Evolutionary conservation across 2,888 invertebrate genomes (phyloP).

Genomic region (Coelogynopora nodosa): DNA sequence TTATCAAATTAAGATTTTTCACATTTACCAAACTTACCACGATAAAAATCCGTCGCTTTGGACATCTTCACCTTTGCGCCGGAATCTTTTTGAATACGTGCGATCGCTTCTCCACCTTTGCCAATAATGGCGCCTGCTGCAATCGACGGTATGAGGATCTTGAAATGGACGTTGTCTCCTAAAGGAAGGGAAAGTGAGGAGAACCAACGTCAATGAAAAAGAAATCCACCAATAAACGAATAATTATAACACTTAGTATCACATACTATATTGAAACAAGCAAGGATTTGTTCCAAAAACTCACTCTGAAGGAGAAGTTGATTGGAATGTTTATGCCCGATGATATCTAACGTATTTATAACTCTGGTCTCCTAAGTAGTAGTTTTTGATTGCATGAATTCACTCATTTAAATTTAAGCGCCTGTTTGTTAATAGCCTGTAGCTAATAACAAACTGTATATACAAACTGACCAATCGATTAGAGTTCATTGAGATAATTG

Average conservation of each 20-base stretch:
- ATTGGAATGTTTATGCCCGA: background rate
- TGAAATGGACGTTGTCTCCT: constrained; percentile 72
- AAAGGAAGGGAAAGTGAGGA: constrained; percentile 46
- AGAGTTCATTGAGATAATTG: no score
- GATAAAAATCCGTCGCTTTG: constrained; percentile 96
- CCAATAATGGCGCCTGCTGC: constrained; percentile 98
- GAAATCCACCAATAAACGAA: no score
- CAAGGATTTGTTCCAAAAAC: no score
- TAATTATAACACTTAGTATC: no score
- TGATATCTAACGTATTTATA: background rate
- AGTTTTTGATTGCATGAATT: background rate
- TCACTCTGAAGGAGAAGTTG: background rate
- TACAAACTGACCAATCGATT: no score
- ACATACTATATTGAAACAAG: no score
- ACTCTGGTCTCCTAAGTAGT: background rate
- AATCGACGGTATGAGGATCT: constrained; percentile 81
- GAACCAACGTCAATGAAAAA: no score
- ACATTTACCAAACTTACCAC: constrained; percentile 74
- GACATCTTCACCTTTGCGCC: constrained; percentile 98
- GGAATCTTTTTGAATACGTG: constrained; percentile 92
- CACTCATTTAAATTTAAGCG: background rate
- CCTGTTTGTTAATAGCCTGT: no score
- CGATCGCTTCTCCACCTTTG: constrained; percentile 97
- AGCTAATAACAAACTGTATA: no score
- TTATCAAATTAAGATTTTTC: no score